Percentiles rank a stretch among this genome's conserved stretches.
Evolutionary conservation across 2,113 vertebrate species (phyloP).

Genomic region (Loxodonta africana): DNA sequence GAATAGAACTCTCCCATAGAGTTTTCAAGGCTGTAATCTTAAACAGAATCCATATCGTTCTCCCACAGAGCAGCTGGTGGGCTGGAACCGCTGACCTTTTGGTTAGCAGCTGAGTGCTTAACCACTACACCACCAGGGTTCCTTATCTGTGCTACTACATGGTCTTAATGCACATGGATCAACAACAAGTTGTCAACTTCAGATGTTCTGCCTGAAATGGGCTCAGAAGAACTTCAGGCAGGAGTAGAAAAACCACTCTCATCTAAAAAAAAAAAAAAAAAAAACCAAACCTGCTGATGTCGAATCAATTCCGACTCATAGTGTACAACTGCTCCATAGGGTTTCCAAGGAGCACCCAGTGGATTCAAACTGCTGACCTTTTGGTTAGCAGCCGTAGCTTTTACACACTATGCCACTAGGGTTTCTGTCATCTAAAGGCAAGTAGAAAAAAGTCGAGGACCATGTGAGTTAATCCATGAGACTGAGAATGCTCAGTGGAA

Average conservation of each 20-base stretch:
- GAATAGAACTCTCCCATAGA: background rate
- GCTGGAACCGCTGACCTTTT: background rate
- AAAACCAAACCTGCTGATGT: too few species aligned
- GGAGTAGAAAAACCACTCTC: background rate
- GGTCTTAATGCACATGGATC: rapidly evolving
- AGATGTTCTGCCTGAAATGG: background rate
- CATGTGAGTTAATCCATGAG: background rate
- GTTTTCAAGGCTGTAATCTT: background rate
- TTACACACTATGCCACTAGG: too few species aligned
- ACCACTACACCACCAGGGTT: background rate
- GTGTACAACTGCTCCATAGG: too few species aligned
- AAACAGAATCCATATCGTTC: background rate
- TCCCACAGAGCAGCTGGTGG: background rate
- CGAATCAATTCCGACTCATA: too few species aligned
- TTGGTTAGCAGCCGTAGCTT: too few species aligned
- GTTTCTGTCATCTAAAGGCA: background rate
- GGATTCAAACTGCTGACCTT: too few species aligned
- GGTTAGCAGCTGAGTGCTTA: background rate
- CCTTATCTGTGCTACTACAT: background rate
- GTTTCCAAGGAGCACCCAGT: too few species aligned
- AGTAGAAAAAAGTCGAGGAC: background rate
- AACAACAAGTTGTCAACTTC: background rate
- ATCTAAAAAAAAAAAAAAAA: background rate
- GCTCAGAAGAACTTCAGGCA: background rate
- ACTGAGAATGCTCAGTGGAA: background rate